Conservation (phyloP, 1,140 invertebrate species). For the Bombus waltoni region DNA sequence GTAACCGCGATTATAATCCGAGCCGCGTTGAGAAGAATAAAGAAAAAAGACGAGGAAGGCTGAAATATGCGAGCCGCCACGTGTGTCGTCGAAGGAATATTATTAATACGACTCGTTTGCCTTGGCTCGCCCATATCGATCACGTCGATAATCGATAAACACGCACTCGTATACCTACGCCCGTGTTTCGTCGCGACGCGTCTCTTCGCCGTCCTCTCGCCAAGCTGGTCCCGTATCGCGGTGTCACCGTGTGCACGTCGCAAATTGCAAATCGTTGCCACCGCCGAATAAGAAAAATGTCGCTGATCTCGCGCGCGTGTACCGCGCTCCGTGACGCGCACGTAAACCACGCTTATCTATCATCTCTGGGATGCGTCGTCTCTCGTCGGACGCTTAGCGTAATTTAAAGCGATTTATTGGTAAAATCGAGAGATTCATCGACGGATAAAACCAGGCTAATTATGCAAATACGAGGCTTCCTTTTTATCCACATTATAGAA, state of each 20-base stretch:
- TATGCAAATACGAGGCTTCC: constrained; percentile 28
- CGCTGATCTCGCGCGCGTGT: not conserved
- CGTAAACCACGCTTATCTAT: constrained; percentile 18
- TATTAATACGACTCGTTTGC: constrained; percentile 77
- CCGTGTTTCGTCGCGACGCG: not conserved
- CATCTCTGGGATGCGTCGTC: not conserved
- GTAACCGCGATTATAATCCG: constrained; percentile 71
- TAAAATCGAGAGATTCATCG: constrained; percentile 41
- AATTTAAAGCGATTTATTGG: constrained; percentile 25
- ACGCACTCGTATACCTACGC: constrained; percentile 58
- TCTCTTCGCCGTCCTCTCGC: not conserved
- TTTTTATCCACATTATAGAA: not conserved
- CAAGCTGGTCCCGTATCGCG: not conserved
- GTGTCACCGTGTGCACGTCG: constrained; percentile 19
- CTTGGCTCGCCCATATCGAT: constrained; percentile 79
- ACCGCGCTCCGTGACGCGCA: constrained; percentile 12
- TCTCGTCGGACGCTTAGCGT: not conserved
- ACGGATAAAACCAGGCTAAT: not conserved
- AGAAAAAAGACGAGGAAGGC: constrained; percentile 28
- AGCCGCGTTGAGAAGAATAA: constrained; percentile 50
- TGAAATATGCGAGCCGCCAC: constrained; percentile 40
- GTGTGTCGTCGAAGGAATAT: constrained; percentile 61
- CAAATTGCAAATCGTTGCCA: constrained; percentile 46
- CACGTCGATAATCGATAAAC: constrained; percentile 75
- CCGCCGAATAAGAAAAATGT: constrained; percentile 45